Evolutionary conservation across 2,797 vertebrate species (phyloP).

Genomic region (Gallinago stenura): DNA sequence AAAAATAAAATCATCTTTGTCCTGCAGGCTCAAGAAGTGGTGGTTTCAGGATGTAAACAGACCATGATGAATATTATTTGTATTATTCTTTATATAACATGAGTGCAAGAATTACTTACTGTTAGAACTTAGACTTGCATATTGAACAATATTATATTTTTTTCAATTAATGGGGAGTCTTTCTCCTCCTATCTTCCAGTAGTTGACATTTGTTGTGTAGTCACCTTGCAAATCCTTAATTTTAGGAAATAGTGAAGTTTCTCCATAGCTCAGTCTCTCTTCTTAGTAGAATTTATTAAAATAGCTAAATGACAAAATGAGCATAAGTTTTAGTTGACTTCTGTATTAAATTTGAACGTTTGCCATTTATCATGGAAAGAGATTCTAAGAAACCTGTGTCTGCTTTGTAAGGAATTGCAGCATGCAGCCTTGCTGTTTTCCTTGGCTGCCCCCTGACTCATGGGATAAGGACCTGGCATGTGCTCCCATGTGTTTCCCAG

Average conservation of each 20-base stretch:
- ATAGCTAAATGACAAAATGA: neutral
- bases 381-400: neutral
- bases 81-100: neutral
- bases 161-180: neutral
- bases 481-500: fast-evolving
- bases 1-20: neutral
- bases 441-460: neutral
- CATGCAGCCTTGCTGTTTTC: fast-evolving
- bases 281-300: neutral
- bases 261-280: neutral
- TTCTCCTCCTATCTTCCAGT: neutral
- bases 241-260: neutral
- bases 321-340: neutral
- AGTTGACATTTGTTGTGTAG: neutral
- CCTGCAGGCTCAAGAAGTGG: neutral
- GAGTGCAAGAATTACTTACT: neutral
- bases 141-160: neutral
- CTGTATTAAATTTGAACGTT: neutral
- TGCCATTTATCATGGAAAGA: neutral
- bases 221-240: neutral
- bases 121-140: neutral
- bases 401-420: neutral
- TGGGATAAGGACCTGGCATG: fast-evolving
- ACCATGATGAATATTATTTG: neutral
- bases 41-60: neutral